Conservation (phyloP, 1,140 invertebrate species). For the Caerostris darwini region DNA sequence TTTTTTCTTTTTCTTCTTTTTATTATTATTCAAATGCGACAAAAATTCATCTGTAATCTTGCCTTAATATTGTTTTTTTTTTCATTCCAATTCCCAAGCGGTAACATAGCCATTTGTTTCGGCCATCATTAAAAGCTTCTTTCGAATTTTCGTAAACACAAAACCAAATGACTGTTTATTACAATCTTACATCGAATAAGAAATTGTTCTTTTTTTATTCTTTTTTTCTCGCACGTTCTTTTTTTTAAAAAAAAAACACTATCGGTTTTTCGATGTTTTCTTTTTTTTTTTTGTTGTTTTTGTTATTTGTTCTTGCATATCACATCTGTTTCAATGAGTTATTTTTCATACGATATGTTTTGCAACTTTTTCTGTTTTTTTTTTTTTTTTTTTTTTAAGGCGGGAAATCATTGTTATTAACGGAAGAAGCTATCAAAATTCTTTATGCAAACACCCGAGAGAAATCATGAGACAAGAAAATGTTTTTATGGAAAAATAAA, state of each 20-base stretch:
- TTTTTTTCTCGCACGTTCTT: neutral
- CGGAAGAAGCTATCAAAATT: constrained; percentile 2
- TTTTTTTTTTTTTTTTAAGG: neutral
- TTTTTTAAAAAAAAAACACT: neutral
- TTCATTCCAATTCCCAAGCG: neutral
- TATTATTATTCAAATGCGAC: constrained; percentile 41
- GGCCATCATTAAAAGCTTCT: neutral
- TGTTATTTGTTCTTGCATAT: neutral
- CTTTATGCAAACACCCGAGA: neutral
- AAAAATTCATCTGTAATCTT: constrained; percentile 54
- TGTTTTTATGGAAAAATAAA: neutral
- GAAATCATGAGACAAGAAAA: neutral
- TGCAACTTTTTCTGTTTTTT: neutral
- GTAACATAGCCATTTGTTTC: neutral
- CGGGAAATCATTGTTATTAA: constrained; percentile 14
- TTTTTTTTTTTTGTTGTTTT: neutral
- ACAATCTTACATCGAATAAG: neutral
- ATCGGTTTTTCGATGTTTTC: neutral
- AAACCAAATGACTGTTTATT: constrained; percentile 47
- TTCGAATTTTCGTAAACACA: neutral
- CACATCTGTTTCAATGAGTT: neutral
- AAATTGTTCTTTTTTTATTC: neutral
- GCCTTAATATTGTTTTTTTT: constrained; percentile 26
- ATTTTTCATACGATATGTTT: neutral
- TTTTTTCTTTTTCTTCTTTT: neutral